These are phyloP conservation scores for Ophion costatus DNA, from an alignment of 2,888 invertebrate genomes.

Conservation along the genomic window DNA sequence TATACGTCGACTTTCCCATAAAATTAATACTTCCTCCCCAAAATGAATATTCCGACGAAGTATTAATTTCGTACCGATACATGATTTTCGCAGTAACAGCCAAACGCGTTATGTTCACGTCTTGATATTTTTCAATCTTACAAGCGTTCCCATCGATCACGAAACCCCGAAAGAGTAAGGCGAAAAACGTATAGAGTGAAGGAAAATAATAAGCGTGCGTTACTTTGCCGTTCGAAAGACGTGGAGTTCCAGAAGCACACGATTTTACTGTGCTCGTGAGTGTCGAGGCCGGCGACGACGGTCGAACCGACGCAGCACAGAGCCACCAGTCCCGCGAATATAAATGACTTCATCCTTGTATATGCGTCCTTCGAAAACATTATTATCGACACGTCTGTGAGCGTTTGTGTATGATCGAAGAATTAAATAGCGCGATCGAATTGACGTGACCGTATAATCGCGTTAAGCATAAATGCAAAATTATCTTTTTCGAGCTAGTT, in stretches of 20 bases:
- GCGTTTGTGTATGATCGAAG: background rate
- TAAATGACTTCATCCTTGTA: conserved; percentile 74
- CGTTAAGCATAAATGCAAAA: background rate
- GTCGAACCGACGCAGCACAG: conserved; percentile 78
- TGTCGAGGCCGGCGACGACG: conserved; percentile 78
- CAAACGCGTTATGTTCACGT: background rate
- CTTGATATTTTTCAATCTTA: background rate
- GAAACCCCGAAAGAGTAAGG: background rate
- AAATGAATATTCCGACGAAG: background rate
- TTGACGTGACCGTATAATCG: background rate
- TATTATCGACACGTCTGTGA: background rate
- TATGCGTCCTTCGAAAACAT: background rate
- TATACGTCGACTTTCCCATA: background rate
- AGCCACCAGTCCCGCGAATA: conserved; percentile 73
- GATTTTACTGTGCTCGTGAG: conserved; percentile 85
- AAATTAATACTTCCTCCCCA: background rate
- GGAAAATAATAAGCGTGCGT: conserved; percentile 82
- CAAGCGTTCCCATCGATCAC: background rate
- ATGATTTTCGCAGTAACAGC: background rate
- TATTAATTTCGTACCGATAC: background rate
- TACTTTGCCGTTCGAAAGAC: conserved; percentile 89
- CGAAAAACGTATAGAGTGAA: background rate
- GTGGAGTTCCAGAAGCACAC: conserved; percentile 90
- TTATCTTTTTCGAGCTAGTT: background rate
- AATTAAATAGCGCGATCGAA: background rate